phyloP scores from a whole-genome alignment of 2,888 invertebrate genomes.

The Ophioninae sp. region DNA sequence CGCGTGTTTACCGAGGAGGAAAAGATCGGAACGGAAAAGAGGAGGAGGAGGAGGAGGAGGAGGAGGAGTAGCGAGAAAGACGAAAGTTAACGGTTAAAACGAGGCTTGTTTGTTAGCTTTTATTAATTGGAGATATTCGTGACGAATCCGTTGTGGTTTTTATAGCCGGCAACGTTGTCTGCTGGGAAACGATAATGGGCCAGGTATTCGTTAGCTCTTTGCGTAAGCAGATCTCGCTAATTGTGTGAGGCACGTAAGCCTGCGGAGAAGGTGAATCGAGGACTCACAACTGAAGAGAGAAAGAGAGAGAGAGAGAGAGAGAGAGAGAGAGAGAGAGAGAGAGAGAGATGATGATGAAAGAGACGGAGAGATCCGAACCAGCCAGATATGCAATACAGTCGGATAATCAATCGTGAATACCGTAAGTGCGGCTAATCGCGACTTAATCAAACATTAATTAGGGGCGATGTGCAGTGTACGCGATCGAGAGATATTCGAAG shows the following conservation, averaged over 20 bases:
- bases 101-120: constrained; percentile 39
- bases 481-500: constrained; percentile 23
- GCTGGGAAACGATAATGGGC: constrained; percentile 24
- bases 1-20: neutral
- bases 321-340: neutral
- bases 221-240: constrained; percentile 51
- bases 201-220: constrained; percentile 43
- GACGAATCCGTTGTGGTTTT: constrained; percentile 17
- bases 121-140: constrained; percentile 45
- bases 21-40: neutral
- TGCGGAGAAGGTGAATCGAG: constrained; percentile 19
- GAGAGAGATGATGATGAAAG: neutral
- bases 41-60: neutral
- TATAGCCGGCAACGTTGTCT: neutral
- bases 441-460: constrained; percentile 65
- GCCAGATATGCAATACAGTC: constrained; percentile 28
- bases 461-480: constrained; percentile 39
- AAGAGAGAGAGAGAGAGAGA: neutral
- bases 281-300: constrained; percentile 1
- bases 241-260: constrained; percentile 61
- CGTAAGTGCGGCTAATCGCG: constrained; percentile 54
- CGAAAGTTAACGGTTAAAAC: constrained; percentile 1
- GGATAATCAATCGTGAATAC: constrained; percentile 59
- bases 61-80: neutral
- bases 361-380: neutral